Evolutionary conservation across 2,888 invertebrate species (phyloP).

Genomic region (Emmelina monodactyla): DNA sequence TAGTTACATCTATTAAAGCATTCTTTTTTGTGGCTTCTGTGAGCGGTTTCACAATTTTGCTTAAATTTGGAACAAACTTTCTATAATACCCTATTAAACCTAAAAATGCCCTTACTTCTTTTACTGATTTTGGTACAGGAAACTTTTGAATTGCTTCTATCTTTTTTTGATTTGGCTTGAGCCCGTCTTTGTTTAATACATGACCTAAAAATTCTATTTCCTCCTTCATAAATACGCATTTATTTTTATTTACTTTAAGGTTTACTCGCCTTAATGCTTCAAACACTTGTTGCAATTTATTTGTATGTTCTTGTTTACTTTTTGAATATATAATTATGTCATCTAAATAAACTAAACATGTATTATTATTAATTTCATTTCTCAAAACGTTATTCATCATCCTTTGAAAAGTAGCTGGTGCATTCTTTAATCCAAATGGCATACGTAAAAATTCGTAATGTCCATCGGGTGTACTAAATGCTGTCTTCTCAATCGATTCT

Average conservation of each 20-base stretch:
- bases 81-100: constrained; percentile 25
- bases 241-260: constrained; percentile 8
- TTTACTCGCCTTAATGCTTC: constrained; percentile 8
- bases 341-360: constrained; percentile 22
- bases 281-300: constrained; percentile 13
- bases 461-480: constrained; percentile 11
- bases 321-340: constrained; percentile 23
- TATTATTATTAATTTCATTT: background rate
- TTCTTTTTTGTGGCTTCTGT: constrained; percentile 8
- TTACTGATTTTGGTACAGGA: constrained; percentile 11
- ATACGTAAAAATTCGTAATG: constrained; percentile 14
- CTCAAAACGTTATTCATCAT: constrained; percentile 6
- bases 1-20: background rate
- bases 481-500: constrained; percentile 11
- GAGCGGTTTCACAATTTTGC: constrained; percentile 16
- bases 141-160: constrained; percentile 13
- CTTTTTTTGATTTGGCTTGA: constrained; percentile 14
- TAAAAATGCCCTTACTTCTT: constrained; percentile 19
- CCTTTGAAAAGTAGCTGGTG: constrained; percentile 12
- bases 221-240: constrained; percentile 11
- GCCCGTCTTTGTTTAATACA: constrained; percentile 14
- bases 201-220: constrained; percentile 20
- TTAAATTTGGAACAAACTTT: constrained; percentile 22
- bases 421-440: constrained; percentile 15
- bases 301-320: constrained; percentile 14